Conservation (phyloP, 2,113 vertebrate genomes). For the Poeciliopsis retropinna region DNA sequence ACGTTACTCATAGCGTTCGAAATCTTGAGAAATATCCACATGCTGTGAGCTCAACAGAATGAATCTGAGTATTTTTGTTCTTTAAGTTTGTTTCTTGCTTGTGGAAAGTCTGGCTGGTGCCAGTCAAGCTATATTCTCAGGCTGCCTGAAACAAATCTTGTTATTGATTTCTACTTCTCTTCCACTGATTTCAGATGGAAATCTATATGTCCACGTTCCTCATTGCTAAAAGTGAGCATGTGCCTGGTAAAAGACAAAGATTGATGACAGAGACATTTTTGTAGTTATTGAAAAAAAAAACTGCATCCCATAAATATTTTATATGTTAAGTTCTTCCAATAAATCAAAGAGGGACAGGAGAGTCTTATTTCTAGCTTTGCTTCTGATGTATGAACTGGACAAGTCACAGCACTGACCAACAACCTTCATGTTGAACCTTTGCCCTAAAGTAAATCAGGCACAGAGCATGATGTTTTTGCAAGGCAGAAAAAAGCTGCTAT, state of each 20-base stretch:
- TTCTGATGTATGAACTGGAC: slow-evolving; percentile 33
- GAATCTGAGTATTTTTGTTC: slow-evolving; percentile 40
- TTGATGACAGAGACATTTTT: slow-evolving; percentile 63
- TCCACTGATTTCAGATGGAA: slow-evolving; percentile 70
- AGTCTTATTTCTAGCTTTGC: slow-evolving; percentile 56
- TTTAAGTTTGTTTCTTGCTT: slow-evolving; percentile 42
- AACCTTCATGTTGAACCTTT: neutral
- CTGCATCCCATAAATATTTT: slow-evolving; percentile 71
- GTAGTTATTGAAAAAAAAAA: slow-evolving; percentile 63
- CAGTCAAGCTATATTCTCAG: slow-evolving; percentile 49
- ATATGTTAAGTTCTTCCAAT: slow-evolving; percentile 54
- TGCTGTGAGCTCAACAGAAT: slow-evolving; percentile 33
- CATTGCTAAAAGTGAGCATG: slow-evolving; percentile 58
- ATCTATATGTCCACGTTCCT: slow-evolving; percentile 71
- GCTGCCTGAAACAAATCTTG: slow-evolving; percentile 55
- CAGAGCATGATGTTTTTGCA: slow-evolving; percentile 43
- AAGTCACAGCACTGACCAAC: slow-evolving; percentile 23
- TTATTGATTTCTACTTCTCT: slow-evolving; percentile 71
- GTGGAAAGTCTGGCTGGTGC: slow-evolving; percentile 48
- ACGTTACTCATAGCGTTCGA: neutral
- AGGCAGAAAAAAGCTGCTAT: slow-evolving; percentile 44
- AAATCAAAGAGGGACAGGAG: slow-evolving; percentile 57
- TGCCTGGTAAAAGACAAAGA: slow-evolving; percentile 67
- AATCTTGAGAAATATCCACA: slow-evolving; percentile 7
- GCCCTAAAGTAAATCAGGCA: slow-evolving; percentile 10